Conservation (phyloP, 2,888 invertebrate species). For the Tenthredo distinguenda region DNA sequence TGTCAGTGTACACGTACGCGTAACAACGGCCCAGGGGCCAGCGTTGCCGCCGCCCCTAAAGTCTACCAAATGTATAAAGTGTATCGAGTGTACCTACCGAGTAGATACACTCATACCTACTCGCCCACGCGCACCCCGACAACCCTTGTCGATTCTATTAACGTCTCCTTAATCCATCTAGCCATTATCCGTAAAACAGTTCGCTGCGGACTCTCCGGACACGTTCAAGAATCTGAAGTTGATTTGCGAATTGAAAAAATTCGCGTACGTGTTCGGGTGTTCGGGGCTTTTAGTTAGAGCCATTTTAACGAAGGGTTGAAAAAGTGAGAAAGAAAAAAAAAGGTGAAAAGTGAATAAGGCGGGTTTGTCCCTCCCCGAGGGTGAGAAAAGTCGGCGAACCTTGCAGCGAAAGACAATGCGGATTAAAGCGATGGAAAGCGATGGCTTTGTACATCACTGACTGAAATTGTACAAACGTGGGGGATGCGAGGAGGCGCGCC, state of each 20-base stretch:
- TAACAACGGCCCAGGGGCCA: not conserved
- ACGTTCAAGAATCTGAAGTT: not conserved
- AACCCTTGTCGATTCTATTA: conserved; percentile 40
- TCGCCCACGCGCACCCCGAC: not conserved
- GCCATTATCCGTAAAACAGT: not conserved
- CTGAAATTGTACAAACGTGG: conserved; percentile 4
- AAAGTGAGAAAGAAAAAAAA: not conserved
- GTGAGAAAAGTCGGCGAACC: conserved; percentile 22
- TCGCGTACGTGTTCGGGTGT: not conserved
- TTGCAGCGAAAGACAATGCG: conserved; percentile 16
- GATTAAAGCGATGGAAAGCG: conserved; percentile 20
- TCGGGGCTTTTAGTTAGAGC: not conserved
- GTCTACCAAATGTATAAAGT: conserved; percentile 9
- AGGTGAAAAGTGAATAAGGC: conserved; percentile 13
- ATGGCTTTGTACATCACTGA: conserved; percentile 33
- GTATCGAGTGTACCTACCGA: not conserved
- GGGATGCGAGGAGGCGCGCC: not conserved
- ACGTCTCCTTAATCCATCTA: conserved; percentile 36
- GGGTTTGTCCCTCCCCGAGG: not conserved
- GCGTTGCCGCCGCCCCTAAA: conserved; percentile 7
- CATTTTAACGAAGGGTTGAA: not conserved
- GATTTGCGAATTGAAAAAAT: not conserved
- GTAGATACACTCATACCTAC: not conserved
- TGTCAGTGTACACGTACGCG: not conserved
- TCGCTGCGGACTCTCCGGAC: not conserved